Evolutionary conservation across 2,888 invertebrate genomes (phyloP), one percentile per base, ranked within the genome.

Genomic region (Drosophila bunnanda): DNA sequence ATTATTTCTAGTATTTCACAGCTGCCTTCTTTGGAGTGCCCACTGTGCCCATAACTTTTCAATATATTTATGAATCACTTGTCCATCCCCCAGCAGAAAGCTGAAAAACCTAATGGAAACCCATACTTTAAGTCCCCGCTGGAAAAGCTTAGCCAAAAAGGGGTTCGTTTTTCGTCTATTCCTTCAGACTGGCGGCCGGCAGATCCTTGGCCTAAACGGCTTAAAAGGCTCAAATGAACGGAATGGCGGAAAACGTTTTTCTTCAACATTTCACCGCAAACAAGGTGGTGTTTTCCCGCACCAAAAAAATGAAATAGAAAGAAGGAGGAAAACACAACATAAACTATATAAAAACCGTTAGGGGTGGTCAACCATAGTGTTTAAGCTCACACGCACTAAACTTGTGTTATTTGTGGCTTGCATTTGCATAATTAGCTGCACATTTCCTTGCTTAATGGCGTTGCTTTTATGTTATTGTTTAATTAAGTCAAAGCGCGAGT

Each of bases 151-250:
- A 73, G 61, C 61, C 73, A 72, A 60, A 71, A 60, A 61, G 70
- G 60, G 70, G 70, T 60, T 61, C 62, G 41, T 48, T 73, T 70
- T 67, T 67, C 58, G 58, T 67, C 67, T 67, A 57, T 70, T 70
- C 67, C 46, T 70, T 41, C 50, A 34, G 50, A 32, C 50, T 34
- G 9, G 32, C 50, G 9, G 32, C 50, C 32, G 32, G 50, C 10
- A 22, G 67, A 67, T 67, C 71, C 76, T 46, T 50, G 39, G 62
- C 25, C 75, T 77, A 77, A 84, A 80, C 78, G 79, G 81, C 81
- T 85, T 88, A 88, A 85, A 79, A 54, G 73, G 79, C 86, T 85
- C 80, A 75, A 75, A 75, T 82, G 76, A 55, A 58, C 68, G 56
- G 54, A 20, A 58, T 20, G 48, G 58, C 50, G 53, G 38, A 50